These are phyloP conservation scores for Acanthosoma haemorrhoidale DNA, from an alignment of 2,888 invertebrate species.

Conservation along the genomic window DNA sequence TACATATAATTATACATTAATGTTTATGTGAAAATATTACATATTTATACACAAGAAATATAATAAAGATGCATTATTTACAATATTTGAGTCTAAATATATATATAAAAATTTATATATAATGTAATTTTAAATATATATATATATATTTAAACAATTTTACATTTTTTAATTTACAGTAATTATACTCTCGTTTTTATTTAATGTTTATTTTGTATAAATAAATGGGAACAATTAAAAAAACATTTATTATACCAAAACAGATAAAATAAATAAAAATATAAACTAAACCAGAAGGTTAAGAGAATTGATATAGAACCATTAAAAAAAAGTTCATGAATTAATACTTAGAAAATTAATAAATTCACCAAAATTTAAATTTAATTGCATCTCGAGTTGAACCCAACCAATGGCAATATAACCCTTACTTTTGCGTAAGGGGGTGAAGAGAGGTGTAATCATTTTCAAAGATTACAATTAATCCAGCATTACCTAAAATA, in stretches of 20 bases:
- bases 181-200: not conserved
- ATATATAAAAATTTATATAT: too few species aligned
- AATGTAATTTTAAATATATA: too few species aligned
- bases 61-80: not conserved
- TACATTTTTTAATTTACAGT: not conserved
- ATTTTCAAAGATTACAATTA: not conserved
- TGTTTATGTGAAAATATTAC: not conserved
- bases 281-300: not conserved
- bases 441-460: not conserved
- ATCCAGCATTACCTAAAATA: constrained; percentile 5
- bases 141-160: not conserved
- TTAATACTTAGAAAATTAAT: not conserved
- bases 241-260: constrained; percentile 3
- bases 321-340: not conserved
- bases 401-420: not conserved
- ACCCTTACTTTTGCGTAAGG: not conserved
- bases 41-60: constrained; percentile 2
- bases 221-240: not conserved
- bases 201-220: not conserved
- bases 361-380: not conserved
- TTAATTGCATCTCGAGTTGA: not conserved
- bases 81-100: not conserved
- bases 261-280: constrained; percentile 12
- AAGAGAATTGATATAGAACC: not conserved
- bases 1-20: not conserved